Evolutionary conservation across 64 coral and sea anemone species (phyloP).

Genomic region (Actinia equina): DNA sequence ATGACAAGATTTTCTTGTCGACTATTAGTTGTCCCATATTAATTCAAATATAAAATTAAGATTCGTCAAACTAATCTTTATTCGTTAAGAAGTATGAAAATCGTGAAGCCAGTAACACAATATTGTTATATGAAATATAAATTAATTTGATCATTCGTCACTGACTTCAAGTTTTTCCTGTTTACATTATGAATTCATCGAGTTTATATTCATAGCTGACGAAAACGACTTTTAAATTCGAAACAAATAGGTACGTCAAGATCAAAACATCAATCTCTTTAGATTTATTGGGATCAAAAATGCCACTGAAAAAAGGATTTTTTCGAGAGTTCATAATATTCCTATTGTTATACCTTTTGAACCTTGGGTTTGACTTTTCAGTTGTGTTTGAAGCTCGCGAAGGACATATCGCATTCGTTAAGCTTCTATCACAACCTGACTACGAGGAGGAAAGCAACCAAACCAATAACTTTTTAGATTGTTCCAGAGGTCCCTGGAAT

Average conservation of each 20-base stretch:
- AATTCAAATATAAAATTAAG: not conserved
- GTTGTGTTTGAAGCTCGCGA: conserved; percentile 59
- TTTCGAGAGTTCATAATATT: conserved; percentile 50
- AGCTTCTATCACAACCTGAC: conserved; percentile 14
- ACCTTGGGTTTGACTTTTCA: conserved; percentile 49
- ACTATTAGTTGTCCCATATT: too few species aligned
- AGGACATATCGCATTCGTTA: conserved; percentile 39
- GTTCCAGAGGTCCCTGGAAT: conserved; percentile 73
- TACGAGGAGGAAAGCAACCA: conserved; percentile 29
- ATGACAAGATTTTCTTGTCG: not conserved
- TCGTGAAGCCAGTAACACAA: too few species aligned
- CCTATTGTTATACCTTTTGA: conserved; percentile 55
- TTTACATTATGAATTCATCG: too few species aligned
- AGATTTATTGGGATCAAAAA: not conserved
- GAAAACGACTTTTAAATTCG: not conserved
- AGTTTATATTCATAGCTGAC: not conserved
- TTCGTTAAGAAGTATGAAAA: too few species aligned
- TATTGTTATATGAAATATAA: too few species aligned
- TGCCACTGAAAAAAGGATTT: conserved; percentile 39
- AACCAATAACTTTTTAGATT: conserved; percentile 44
- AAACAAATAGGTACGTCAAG: not conserved
- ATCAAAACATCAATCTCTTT: not conserved
- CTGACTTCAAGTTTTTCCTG: too few species aligned
- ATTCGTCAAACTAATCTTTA: not conserved
- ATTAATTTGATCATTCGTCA: too few species aligned